Conservation (phyloP, 2,888 invertebrate species). For the Synergus gifuensis region DNA sequence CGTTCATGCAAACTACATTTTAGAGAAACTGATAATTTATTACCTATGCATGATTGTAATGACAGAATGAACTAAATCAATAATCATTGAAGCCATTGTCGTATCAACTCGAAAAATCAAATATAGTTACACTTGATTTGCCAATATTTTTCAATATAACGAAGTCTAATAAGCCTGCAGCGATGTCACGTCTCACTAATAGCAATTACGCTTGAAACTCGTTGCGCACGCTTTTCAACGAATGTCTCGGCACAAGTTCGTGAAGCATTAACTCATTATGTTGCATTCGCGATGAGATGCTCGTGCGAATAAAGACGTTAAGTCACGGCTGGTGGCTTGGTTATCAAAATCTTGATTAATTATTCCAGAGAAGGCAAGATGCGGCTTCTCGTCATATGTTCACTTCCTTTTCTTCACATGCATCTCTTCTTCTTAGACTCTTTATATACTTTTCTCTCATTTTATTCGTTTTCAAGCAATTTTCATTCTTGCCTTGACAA, state of each 20-base stretch:
- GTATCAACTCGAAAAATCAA: no score
- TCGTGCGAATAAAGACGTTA: slow-evolving; percentile 52
- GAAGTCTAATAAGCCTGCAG: not conserved
- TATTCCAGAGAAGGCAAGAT: slow-evolving; percentile 46
- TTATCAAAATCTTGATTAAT: slow-evolving; percentile 57
- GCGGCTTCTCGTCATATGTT: slow-evolving; percentile 38
- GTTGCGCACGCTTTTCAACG: slow-evolving; percentile 2
- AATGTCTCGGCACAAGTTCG: slow-evolving; percentile 18
- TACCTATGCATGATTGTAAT: not conserved
- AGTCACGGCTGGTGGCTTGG: slow-evolving; percentile 49
- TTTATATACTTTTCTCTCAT: no score
- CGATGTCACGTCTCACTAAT: not conserved
- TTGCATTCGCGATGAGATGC: not conserved
- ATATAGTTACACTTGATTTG: not conserved
- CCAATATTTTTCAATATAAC: not conserved
- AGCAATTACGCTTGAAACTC: not conserved
- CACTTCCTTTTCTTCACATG: not conserved
- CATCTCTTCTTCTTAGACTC: not conserved
- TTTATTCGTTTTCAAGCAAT: no score
- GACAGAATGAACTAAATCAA: not conserved
- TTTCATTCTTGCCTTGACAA: no score
- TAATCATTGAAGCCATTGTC: not conserved
- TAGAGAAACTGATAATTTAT: not conserved
- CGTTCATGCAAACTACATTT: not conserved
- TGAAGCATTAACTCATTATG: not conserved